Percentiles rank a stretch among this genome's conserved stretches.
Evolutionary conservation across 2,888 invertebrate species (phyloP).

Genomic region (Hemithea aestivaria): DNA sequence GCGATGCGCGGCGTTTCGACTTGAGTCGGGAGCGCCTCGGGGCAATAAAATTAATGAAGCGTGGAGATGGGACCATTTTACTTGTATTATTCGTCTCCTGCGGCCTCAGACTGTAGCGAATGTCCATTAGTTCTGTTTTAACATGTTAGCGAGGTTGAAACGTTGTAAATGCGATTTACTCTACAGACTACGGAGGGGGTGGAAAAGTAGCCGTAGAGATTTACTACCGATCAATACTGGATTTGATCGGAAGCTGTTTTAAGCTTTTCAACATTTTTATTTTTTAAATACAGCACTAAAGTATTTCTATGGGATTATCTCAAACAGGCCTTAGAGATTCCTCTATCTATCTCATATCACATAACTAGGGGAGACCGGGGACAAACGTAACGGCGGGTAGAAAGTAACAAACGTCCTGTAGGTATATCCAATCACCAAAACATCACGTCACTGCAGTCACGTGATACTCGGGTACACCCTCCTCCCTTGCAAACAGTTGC

Average conservation of each 20-base stretch:
- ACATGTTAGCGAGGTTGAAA: constrained; percentile 80
- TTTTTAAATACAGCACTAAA: too few species aligned
- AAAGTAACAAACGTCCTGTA: too few species aligned
- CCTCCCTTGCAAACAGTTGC: too few species aligned
- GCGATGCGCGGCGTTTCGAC: constrained; percentile 47
- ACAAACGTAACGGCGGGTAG: too few species aligned
- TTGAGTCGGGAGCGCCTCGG: constrained; percentile 69
- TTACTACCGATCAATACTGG: constrained; percentile 63
- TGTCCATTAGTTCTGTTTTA: constrained; percentile 80
- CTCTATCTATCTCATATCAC: too few species aligned
- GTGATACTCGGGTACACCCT: too few species aligned
- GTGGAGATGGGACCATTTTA: constrained; percentile 79
- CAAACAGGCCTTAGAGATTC: too few species aligned
- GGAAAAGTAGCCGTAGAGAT: constrained; percentile 71
- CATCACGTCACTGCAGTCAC: too few species aligned
- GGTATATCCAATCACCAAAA: too few species aligned
- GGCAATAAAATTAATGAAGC: constrained; percentile 80
- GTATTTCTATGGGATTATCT: too few species aligned
- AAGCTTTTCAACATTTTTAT: constrained; percentile 15
- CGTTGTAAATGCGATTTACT: constrained; percentile 79
- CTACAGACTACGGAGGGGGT: constrained; percentile 69
- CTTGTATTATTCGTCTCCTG: constrained; percentile 79
- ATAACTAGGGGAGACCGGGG: too few species aligned
- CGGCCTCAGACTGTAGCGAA: constrained; percentile 77
- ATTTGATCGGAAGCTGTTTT: constrained; percentile 53